These are phyloP conservation scores for Prenolepis imparis DNA, from an alignment of 2,888 invertebrate species.

Conservation along the genomic window DNA sequence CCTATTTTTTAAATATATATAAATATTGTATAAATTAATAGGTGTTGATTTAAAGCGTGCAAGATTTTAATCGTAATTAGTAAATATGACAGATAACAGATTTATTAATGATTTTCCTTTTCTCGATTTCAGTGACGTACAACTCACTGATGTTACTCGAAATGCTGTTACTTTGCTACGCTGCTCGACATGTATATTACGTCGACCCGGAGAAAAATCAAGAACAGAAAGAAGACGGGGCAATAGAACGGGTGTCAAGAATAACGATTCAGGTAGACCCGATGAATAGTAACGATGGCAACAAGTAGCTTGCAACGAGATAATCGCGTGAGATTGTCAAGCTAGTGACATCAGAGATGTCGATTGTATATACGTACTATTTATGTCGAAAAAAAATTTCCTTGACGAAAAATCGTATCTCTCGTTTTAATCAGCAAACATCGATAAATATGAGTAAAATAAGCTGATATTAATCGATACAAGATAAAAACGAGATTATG, in stretches of 20 bases:
- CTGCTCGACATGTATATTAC: conserved; percentile 89
- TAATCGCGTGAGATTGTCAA: conserved; percentile 43
- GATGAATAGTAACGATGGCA: conserved; percentile 76
- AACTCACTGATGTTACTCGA: conserved; percentile 90
- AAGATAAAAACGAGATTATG: not conserved
- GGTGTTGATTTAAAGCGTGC: conserved; percentile 1
- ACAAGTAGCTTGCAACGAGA: conserved; percentile 44
- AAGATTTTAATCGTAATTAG: not conserved
- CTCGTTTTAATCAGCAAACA: not conserved
- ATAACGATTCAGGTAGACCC: conserved; percentile 72
- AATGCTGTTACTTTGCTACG: conserved; percentile 90
- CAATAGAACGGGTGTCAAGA: conserved; percentile 76
- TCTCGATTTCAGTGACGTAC: conserved; percentile 89
- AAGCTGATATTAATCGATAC: not conserved
- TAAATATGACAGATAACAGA: not conserved
- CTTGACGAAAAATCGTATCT: not conserved
- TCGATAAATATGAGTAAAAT: not conserved
- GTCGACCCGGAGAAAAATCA: conserved; percentile 82
- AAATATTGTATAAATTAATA: conserved; percentile 6
- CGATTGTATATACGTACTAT: not conserved
- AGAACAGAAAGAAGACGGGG: conserved; percentile 41
- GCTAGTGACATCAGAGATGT: not conserved
- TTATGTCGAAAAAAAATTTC: not conserved
- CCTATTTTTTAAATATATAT: not conserved
- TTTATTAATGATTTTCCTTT: conserved; percentile 41